These are phyloP conservation scores for Linyphia triangularis DNA, from an alignment of 2,888 invertebrate genomes.

Conservation along the genomic window DNA sequence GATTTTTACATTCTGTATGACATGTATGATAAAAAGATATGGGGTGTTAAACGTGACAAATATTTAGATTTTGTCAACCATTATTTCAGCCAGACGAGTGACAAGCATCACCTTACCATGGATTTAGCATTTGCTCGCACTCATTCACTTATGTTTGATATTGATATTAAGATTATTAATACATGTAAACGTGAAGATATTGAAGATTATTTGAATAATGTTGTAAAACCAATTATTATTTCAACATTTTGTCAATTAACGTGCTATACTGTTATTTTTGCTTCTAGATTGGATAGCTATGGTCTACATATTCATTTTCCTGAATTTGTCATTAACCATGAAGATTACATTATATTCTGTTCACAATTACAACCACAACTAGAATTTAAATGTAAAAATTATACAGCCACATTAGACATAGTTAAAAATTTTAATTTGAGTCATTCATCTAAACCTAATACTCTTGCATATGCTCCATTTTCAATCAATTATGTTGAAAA, in stretches of 20 bases:
- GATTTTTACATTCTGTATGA: constrained; percentile 18
- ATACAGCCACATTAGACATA: constrained; percentile 1
- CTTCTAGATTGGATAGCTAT: neutral
- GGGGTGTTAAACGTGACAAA: neutral
- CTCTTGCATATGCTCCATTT: neutral
- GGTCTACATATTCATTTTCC: constrained; percentile 31
- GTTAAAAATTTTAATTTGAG: neutral
- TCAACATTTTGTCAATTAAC: neutral
- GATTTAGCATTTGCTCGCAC: neutral
- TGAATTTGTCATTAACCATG: constrained; percentile 14
- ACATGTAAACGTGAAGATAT: neutral
- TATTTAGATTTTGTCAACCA: neutral
- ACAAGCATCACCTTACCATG: neutral
- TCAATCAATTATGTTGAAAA: neutral
- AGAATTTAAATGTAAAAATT: neutral
- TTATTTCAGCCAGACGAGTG: neutral
- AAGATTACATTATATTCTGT: constrained; percentile 25
- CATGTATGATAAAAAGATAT: neutral
- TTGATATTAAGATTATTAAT: neutral
- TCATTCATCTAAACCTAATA: neutral
- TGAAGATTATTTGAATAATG: neutral
- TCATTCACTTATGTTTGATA: constrained; percentile 1
- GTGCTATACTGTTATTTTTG: constrained; percentile 4
- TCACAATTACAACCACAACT: neutral
- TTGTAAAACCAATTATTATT: neutral